Evolutionary conservation across 2,888 invertebrate species (phyloP), one percentile per base, ranked within the genome.

Genomic region (Podotricha telesiphe): DNA sequence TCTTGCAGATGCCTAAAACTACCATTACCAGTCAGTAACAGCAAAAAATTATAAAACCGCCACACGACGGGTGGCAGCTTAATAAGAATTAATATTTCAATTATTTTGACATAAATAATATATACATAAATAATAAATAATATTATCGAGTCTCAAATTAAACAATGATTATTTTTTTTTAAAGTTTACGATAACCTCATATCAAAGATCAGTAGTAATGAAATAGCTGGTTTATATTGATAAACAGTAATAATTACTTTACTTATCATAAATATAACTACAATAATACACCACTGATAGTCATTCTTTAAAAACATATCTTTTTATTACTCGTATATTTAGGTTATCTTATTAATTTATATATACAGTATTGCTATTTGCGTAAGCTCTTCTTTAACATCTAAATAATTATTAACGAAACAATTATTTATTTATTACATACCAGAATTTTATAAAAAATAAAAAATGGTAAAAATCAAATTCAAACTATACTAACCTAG

Each of bases 401-500:
- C 37, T 8, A 37, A 37, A 8, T 37, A 37, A 37, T 37, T 37
- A 37, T 8, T 8, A 15, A 4, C 45, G n/a, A 45, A 45, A 45
- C 7, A n/a, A n/a, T 45, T 45, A n/a, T 45, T 45, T n/a, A 45
- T 45, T 45, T 5, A 5, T n/a, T 5, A n/a, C 7, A 5, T n/a
- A 42, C 1, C 13, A 45, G 5, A 37, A 37, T 8, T 37, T 10
- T 5, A 1, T 37, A 8, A 37, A 37, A 4, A 45, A 45, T 45
- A n/a, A 45, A n/a, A n/a, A 45, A 45, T n/a, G n/a, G n/a, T n/a
- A 45, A 47, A 47, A 17, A 6, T 0, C 2, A 22, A n/a, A 55
- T 62, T n/a, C 19, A 76, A 77, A 77, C 74, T 76, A 65, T 73
- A 75, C 79, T 79, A 77, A 79, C 79, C 79, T 79, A 79, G 76